Base-by-base conservation (phyloP, 2,797 vertebrate species). In the Melanotaenia maccullochi region DNA sequence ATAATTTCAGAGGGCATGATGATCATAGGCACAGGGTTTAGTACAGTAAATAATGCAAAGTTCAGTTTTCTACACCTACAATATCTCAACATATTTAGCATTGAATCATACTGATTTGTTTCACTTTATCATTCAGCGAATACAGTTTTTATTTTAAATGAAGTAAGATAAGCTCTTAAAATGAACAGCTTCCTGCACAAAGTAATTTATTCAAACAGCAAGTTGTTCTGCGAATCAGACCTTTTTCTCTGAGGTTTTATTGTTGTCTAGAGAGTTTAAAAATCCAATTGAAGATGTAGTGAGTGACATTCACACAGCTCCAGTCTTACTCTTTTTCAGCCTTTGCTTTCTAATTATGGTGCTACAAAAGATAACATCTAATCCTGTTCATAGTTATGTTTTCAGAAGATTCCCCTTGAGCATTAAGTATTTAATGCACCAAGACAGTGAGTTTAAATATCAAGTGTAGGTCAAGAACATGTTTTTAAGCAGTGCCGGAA, bases 381-480 rank as follows among this genome's bases (percentile, higher is more conserved):
- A 49, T 49, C 44, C 44, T 8, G 20, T 22, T 49, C n/a, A 49
- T 54, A 11, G 33, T 38, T 3, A 24, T 22, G 4, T 68, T 28
- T 28, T 22, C 1, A 44, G 13, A 52, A 55, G 4, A 56, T 25
- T 1, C 33, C 32, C 40, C 30, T 61, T 3, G 51, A 11, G 4
- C 59, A 49, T n/a, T 22, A 14, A 28, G 73, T 33, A 56, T 54
- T 71, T 60, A 57, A 69, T 40, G 33, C 56, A 38, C 22, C n/a
- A 7, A 3, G 63, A 33, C 52, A 52, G 16, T 44, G 25, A 69
- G 66, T 74, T 35, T 22, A 71, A 28, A 30, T 69, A 64, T 60
- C 49, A 56, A 3, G 32, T 72, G 51, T 51, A 75, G 63, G 68
- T 70, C 63, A 62, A 73, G 59, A 68, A 72, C 44, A 70, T 30